These are phyloP conservation scores for Pinna nobilis DNA, from an alignment of 1,140 invertebrate species.

Conservation along the genomic window DNA sequence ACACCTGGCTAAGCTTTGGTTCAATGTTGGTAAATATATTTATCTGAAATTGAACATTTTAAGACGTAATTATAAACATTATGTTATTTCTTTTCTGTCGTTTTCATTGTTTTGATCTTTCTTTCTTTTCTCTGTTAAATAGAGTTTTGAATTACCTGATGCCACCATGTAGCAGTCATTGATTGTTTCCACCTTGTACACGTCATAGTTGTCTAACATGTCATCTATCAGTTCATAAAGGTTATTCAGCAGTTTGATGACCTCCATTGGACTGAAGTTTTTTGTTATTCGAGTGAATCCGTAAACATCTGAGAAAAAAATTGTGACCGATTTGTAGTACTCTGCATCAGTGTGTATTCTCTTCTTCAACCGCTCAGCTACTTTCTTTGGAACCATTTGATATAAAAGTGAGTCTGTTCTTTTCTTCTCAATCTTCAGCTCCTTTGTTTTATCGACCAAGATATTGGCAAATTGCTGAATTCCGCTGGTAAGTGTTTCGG, in stretches of 20 bases:
- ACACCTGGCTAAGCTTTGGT: neutral
- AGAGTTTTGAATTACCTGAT: slow-evolving; percentile 51
- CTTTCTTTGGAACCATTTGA: slow-evolving; percentile 78
- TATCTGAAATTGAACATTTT: neutral
- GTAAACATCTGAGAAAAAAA: slow-evolving; percentile 87
- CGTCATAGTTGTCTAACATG: slow-evolving; percentile 63
- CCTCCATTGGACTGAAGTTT: slow-evolving; percentile 91
- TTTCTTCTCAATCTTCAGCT: slow-evolving; percentile 68
- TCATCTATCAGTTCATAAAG: slow-evolving; percentile 66
- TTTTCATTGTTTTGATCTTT: neutral
- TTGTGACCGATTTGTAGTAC: slow-evolving; percentile 72
- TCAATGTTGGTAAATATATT: neutral
- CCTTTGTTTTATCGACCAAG: slow-evolving; percentile 70
- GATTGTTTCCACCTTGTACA: slow-evolving; percentile 73
- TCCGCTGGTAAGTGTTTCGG: slow-evolving; percentile 60
- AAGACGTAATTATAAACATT: neutral
- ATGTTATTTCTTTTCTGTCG: neutral
- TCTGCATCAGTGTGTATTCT: slow-evolving; percentile 73
- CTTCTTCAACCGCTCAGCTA: slow-evolving; percentile 74
- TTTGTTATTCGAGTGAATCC: slow-evolving; percentile 86
- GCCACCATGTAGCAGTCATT: slow-evolving; percentile 72
- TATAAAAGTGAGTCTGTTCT: slow-evolving; percentile 71
- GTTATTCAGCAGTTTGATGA: slow-evolving; percentile 73
- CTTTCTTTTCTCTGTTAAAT: neutral
- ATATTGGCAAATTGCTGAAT: slow-evolving; percentile 68